A percentile compares a stretch with the other conserved stretches of the same genome.
Conservation (phyloP, 2,797 vertebrate species). For the Moxostoma hubbsi region DNA sequence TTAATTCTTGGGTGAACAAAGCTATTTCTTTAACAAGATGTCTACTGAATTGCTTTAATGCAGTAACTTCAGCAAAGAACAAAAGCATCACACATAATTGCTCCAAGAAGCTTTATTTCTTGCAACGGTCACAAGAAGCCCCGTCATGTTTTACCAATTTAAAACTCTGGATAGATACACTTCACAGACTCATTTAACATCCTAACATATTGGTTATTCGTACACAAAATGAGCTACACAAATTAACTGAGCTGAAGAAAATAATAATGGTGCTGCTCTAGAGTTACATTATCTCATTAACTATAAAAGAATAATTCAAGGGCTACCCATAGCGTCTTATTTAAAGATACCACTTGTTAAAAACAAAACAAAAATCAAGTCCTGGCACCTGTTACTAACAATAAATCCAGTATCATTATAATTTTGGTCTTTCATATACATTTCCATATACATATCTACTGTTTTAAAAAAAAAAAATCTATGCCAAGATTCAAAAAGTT, state of each 20-base stretch:
- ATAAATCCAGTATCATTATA: conserved; percentile 71
- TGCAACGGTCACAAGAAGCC: conserved; percentile 56
- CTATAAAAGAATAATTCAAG: conserved; percentile 70
- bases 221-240: conserved; percentile 69
- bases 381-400: conserved; percentile 65
- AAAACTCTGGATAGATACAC: conserved; percentile 59
- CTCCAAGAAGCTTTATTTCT: conserved; percentile 59
- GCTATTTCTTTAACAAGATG: too few relatives aligned
- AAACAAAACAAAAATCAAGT: conserved; percentile 58
- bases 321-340: conserved; percentile 75
- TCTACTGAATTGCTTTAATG: neutral
- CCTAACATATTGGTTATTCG: conserved; percentile 50
- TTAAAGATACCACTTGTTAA: conserved; percentile 67
- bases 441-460: conserved; percentile 72
- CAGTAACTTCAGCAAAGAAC: conserved; percentile 9
- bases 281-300: conserved; percentile 71
- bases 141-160: conserved; percentile 45
- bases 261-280: conserved; percentile 68
- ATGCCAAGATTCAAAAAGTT: conserved; percentile 60
- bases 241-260: conserved; percentile 57
- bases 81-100: conserved; percentile 6
- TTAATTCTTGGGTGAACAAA: too few relatives aligned
- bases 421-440: conserved; percentile 78
- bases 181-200: conserved; percentile 54
- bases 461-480: conserved; percentile 56